phyloP scores from a whole-genome alignment of 53 echinoderm and acorn worm genomes.

The Mesocentrotus franciscanus region DNA sequence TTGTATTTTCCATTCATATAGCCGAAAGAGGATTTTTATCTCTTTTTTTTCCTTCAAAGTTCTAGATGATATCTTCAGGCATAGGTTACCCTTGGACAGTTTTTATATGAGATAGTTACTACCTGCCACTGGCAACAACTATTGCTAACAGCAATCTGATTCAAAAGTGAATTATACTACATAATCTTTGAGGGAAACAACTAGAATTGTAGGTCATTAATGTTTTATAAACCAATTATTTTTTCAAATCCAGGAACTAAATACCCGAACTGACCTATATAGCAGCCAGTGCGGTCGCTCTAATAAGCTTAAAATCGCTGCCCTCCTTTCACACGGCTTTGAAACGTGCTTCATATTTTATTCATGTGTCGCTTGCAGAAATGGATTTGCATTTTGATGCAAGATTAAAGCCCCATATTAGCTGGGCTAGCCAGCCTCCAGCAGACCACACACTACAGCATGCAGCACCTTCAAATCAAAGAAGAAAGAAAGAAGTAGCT shows the following conservation, averaged over 20 bases:
- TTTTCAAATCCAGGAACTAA: not conserved
- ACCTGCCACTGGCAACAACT: not conserved
- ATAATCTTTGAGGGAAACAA: not conserved
- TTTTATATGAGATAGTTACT: not conserved
- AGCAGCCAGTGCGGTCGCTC: not conserved
- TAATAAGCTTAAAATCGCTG: slow-evolving; percentile 6
- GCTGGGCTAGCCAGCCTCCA: not conserved
- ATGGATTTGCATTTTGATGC: slow-evolving; percentile 36
- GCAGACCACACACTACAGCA: slow-evolving; percentile 22
- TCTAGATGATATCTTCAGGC: not conserved
- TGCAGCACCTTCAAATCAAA: not conserved
- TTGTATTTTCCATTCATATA: not conserved
- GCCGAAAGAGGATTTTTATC: not conserved
- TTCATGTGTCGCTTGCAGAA: slow-evolving; percentile 23
- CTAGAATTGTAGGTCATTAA: not conserved
- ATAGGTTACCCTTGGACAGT: not conserved
- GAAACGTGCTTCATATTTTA: slow-evolving; percentile 12
- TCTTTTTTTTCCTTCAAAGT: not conserved
- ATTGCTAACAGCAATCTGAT: not conserved
- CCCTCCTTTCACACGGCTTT: not conserved
- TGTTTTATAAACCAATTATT: not conserved
- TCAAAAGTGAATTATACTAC: not conserved
- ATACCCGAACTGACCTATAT: not conserved
- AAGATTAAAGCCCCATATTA: slow-evolving; percentile 18
- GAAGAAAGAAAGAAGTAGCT: not conserved